Evolutionary conservation across 1,140 invertebrate genomes (phyloP), one percentile per base, ranked within the genome.

Genomic region (Zophobas atratus): DNA sequence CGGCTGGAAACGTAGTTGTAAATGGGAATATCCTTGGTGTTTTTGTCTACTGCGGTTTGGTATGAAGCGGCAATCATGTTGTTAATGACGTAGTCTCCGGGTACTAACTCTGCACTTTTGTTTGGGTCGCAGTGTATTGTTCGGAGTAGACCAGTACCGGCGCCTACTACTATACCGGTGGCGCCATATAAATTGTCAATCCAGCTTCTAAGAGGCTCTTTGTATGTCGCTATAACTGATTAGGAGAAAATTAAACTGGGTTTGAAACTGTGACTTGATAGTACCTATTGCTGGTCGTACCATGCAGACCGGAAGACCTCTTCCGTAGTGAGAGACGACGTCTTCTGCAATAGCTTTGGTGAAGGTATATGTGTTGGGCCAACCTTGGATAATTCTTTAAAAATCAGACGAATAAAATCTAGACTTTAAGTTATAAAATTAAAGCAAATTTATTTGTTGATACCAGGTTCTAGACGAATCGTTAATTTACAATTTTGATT

Each of bases 171-270:
- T 1, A 89, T 83, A 5, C 90, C 93, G 67, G 92, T 93, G 38
- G 93, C 91, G 38, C 93, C 93, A 85, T 93, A 94, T 60, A 93
- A 86, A 85, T 95, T 95, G 84, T 95, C 94, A 48, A 93, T 90
- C 94, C 94, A 96, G 8, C 93, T 92, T 1, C 83, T 79, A 8
- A 89, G 72, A 38, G 90, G 90, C 81, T 90, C 89, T 71, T 84
- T 83, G 60, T 87, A 89, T 2, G 89, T 89, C 0, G 89, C 88
- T 74, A 89, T 87, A 6, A 90, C 89, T 88, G 81, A 6, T 51
- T 2, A n/a, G 49, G 6, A 84, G 84, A 85, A 55, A 43, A 32
- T 46, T 2, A 67, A 41, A 41, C n/a, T 32, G 43, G 1, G 20
- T 41, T 1, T 39, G 71, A 35, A 67, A 77, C 34, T 60, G 57